Conservation (phyloP, 1,140 invertebrate species). For the Neuroterus valhalla region DNA sequence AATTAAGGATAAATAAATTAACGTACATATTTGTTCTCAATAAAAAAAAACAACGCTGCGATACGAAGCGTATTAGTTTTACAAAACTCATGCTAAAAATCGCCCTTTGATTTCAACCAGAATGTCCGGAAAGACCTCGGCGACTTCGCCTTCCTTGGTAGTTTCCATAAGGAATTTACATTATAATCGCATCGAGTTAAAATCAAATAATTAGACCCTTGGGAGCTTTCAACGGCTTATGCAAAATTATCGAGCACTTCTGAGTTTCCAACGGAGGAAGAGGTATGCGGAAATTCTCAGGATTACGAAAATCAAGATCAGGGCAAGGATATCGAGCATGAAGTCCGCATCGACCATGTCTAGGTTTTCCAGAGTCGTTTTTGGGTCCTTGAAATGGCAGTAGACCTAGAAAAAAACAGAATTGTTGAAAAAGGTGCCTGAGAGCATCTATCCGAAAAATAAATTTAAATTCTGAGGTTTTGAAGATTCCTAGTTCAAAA, state of each 20-base stretch:
- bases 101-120: constrained; percentile 3
- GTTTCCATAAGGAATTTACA: constrained; percentile 30
- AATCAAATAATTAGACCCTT: constrained; percentile 2
- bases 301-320: constrained; percentile 91
- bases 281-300: constrained; percentile 91
- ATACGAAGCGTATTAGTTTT: not conserved
- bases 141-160: not conserved
- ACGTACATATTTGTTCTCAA: constrained; percentile 21
- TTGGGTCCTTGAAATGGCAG: constrained; percentile 93
- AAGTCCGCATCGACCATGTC: constrained; percentile 88
- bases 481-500: too few species aligned
- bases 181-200: constrained; percentile 27
- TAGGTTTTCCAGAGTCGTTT: constrained; percentile 93
- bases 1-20: constrained; percentile 20
- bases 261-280: constrained; percentile 93
- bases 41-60: constrained; percentile 17
- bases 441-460: too few species aligned
- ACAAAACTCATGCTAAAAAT: constrained; percentile 20
- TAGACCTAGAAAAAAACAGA: constrained; percentile 76
- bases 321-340: constrained; percentile 86
- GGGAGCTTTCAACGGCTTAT: constrained; percentile 2
- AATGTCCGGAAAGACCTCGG: not conserved
- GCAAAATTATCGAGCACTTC: constrained; percentile 80
- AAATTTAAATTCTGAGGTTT: too few species aligned
- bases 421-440: not conserved